Evolutionary conservation across 2,797 vertebrate genomes (phyloP).

Genomic region (Cuculus canorus): DNA sequence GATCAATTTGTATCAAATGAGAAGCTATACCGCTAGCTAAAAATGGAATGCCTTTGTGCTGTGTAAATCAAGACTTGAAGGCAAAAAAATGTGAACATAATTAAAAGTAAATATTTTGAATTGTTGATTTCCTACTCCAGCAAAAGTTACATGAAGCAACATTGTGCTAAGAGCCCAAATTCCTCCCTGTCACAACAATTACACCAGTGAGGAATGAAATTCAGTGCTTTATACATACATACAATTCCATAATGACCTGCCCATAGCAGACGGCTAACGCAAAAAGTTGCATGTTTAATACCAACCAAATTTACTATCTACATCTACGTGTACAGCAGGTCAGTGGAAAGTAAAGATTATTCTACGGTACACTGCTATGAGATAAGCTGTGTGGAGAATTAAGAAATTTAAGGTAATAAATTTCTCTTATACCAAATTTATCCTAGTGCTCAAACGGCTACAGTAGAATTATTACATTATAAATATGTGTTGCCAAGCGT

Average conservation of each 20-base stretch:
- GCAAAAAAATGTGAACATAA: not conserved
- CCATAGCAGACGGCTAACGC: not conserved
- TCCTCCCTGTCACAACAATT: not conserved
- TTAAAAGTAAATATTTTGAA: conserved; percentile 29
- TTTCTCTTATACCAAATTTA: conserved; percentile 6
- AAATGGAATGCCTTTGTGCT: not conserved
- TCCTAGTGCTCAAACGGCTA: not conserved
- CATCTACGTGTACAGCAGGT: not conserved
- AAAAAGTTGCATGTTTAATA: not conserved
- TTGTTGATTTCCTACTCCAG: not conserved
- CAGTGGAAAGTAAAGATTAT: not conserved
- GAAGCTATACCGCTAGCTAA: not conserved
- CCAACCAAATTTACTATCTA: not conserved
- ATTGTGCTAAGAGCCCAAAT: not conserved
- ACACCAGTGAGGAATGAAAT: not conserved
- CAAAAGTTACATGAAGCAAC: not conserved
- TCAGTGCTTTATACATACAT: not conserved
- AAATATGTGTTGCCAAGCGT: not conserved
- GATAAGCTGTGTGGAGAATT: conserved; percentile 20
- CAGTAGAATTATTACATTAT: conserved; percentile 46
- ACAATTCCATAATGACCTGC: accelerated
- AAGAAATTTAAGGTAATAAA: conserved; percentile 46
- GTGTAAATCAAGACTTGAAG: not conserved
- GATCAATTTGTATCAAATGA: conserved; percentile 4
- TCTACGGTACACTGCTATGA: not conserved